Evolutionary conservation across 2,113 vertebrate genomes (phyloP).

Genomic region (Noctilio leporinus): DNA sequence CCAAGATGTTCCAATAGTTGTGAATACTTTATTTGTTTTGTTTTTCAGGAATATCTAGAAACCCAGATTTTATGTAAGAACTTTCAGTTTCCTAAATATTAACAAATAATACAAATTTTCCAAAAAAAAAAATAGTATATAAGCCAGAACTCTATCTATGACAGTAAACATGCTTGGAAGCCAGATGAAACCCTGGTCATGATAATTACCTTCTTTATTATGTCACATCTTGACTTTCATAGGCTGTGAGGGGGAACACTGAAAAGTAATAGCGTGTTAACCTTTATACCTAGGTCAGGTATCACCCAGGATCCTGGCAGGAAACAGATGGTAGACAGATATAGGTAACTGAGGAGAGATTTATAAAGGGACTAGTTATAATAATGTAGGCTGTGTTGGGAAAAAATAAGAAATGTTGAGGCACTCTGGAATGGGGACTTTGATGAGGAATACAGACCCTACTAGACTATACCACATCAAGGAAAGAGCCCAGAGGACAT

Average conservation of each 20-base stretch:
- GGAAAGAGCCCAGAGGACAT: not conserved
- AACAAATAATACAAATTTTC: not conserved
- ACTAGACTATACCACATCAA: rapidly evolving
- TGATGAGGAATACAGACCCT: not conserved
- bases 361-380: not conserved
- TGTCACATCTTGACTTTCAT: not conserved
- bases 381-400: not conserved
- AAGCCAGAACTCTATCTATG: not conserved
- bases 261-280: not conserved
- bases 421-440: not conserved
- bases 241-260: not conserved
- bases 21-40: not conserved
- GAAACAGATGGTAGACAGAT: not conserved
- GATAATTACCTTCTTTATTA: not conserved
- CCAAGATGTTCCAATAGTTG: not conserved
- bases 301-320: not conserved
- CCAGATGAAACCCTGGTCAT: not conserved
- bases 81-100: not conserved
- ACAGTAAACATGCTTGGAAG: not conserved
- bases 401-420: not conserved
- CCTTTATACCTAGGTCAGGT: not conserved
- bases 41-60: not conserved
- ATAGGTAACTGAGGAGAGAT: not conserved
- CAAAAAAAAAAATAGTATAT: not conserved
- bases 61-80: not conserved